phyloP scores from a whole-genome alignment of 2,113 vertebrate genomes.

The Cyprinodon brontotheroides region DNA sequence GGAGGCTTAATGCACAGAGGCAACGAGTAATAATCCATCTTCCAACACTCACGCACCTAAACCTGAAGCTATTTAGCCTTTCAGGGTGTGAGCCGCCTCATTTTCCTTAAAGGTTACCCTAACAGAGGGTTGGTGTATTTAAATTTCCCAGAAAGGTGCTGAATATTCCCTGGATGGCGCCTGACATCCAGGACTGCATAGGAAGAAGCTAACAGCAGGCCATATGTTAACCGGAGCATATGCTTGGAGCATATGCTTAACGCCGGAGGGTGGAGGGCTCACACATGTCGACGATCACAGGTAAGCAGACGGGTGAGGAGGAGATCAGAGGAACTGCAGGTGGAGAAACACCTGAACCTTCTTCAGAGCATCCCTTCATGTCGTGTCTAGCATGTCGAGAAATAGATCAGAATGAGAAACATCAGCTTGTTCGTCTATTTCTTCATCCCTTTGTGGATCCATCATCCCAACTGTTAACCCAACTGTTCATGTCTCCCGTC shows the following conservation, averaged over 20 bases:
- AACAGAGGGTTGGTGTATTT: conserved; percentile 28
- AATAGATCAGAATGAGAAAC: too few relatives aligned
- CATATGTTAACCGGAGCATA: conserved; percentile 55
- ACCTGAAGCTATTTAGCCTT: conserved; percentile 27
- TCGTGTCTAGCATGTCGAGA: too few relatives aligned
- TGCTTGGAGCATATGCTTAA: conserved; percentile 61
- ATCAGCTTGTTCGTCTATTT: too few relatives aligned
- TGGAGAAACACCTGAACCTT: not conserved
- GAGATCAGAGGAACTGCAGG: conserved; percentile 5
- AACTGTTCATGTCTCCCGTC: too few relatives aligned
- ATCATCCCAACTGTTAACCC: too few relatives aligned
- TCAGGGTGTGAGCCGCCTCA: conserved; percentile 44
- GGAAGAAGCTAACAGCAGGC: conserved; percentile 37
- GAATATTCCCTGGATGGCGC: conserved; percentile 19
- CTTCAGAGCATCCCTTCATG: not conserved
- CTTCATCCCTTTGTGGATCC: too few relatives aligned
- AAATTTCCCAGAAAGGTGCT: conserved; percentile 35
- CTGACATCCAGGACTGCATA: conserved; percentile 2
- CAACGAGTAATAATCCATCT: conserved; percentile 74
- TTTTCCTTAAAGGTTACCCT: conserved; percentile 30
- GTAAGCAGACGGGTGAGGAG: conserved; percentile 35
- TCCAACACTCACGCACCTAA: conserved; percentile 30
- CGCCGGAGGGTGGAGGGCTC: conserved; percentile 51
- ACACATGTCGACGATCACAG: conserved; percentile 49
- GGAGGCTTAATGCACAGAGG: conserved; percentile 84